Evolutionary conservation across 1,140 invertebrate species (phyloP), one percentile per base, ranked within the genome.

Genomic region (Trachymyrmex septentrionalis): DNA sequence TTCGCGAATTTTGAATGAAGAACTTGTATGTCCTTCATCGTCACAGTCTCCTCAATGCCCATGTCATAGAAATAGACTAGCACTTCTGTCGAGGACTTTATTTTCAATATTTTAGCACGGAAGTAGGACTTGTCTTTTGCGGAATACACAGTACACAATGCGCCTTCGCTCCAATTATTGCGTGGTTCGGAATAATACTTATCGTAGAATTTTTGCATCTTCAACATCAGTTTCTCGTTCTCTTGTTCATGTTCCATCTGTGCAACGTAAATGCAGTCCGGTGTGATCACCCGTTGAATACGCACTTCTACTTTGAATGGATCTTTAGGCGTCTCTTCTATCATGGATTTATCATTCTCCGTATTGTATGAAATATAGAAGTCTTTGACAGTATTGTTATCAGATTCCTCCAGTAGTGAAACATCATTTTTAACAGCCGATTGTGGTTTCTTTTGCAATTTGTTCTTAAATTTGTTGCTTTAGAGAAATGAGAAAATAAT

Each of bases 31-130:
- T 93, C 90, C 2, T 92, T 61, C 0, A 93, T 34, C 0, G 92
- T 82, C 5, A 96, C 94, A 0, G 90, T 94, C 90, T 96, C 95
- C 0, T 94, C 92, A 34, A 92, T 91, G 3, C 95, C 96, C n/a
- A 95, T 92, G 86, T 97, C 96, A 12, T 95, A 95, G 12, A 96
- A 95, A 63, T 96, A 96, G 3, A 96, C 95, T 59, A 92, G 87
- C 0, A 91, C 94, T 14, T 94, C 91, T 3, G 86, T 89, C 9
- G 21, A 93, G 0, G 84, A 61, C 5, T 90, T 80, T 3, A 96
- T 82, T 61, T 96, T 94, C 0, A 95, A 38, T 1, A 97, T 95
- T 57, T 93, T 91, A 0, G 94, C 96, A 0, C 96, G 94, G 57
- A 95, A 95, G 94, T 96, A 97, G 4, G 92, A 93, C 48, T 95